phyloP scores from a whole-genome alignment of 2,113 vertebrate species.

The Cygnus atratus region DNA sequence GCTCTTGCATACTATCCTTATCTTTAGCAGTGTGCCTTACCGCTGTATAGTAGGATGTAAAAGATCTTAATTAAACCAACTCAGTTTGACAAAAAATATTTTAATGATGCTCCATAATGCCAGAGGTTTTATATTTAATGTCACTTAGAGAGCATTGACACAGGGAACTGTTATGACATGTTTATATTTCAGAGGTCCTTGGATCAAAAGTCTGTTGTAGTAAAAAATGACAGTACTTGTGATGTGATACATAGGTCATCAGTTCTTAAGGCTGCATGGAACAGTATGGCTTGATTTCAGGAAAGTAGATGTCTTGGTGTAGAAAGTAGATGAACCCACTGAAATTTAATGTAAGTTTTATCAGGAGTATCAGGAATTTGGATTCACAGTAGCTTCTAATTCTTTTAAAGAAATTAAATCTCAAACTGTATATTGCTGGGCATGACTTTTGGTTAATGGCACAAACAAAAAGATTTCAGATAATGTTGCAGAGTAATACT shows the following conservation, averaged over 20 bases:
- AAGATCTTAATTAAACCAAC: conserved; percentile 13
- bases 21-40: background rate
- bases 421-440: background rate
- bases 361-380: background rate
- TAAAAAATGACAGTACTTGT: background rate
- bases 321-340: background rate
- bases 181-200: background rate
- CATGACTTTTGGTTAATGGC: background rate
- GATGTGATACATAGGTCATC: background rate
- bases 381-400: background rate
- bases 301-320: background rate
- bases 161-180: background rate
- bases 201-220: background rate
- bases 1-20: background rate
- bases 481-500: background rate
- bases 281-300: background rate
- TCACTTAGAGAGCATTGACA: background rate
- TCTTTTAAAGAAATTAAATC: background rate
- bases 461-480: background rate
- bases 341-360: conserved; percentile 12
- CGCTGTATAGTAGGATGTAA: background rate
- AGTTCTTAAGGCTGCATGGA: background rate
- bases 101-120: background rate
- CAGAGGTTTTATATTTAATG: background rate
- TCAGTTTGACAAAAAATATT: background rate